Conservation (phyloP, 2,113 vertebrate genomes). For the Tachuris rubrigastra region DNA sequence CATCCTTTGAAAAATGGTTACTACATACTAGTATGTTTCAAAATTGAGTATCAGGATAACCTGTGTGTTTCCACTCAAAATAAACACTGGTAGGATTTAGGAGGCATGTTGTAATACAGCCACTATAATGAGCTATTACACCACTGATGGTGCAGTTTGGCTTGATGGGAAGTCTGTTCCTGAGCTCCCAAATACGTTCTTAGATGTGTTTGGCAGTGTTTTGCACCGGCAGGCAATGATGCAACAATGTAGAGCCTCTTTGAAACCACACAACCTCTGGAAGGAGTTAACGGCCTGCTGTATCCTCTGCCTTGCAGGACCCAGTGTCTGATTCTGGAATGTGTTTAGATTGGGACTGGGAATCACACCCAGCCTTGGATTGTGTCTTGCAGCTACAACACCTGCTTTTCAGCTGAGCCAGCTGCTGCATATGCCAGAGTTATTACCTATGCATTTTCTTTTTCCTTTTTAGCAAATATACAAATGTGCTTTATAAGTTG, state of each 20-base stretch:
- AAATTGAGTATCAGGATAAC: not conserved
- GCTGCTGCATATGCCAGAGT: not conserved
- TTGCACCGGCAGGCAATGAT: not conserved
- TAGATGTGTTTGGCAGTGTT: not conserved
- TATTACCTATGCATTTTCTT: not conserved
- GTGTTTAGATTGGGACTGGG: not conserved
- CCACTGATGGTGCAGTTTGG: not conserved
- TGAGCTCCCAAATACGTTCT: fast-evolving
- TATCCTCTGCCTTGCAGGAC: not conserved
- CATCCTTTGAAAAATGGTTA: not conserved
- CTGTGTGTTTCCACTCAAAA: not conserved
- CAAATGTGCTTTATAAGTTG: not conserved
- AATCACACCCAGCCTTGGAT: not conserved
- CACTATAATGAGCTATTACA: not conserved
- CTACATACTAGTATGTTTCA: not conserved
- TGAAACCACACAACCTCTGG: not conserved
- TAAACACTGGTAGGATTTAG: not conserved
- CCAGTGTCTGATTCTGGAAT: not conserved
- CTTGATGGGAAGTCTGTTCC: not conserved
- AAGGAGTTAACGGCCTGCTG: not conserved
- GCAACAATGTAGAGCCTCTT: not conserved
- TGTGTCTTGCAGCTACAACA: not conserved
- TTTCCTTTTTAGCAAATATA: not conserved
- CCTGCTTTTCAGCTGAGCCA: not conserved
- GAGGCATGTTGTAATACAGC: fast-evolving